Conservation (phyloP, 2,113 vertebrate genomes). For the Syngnathus scovelli region DNA sequence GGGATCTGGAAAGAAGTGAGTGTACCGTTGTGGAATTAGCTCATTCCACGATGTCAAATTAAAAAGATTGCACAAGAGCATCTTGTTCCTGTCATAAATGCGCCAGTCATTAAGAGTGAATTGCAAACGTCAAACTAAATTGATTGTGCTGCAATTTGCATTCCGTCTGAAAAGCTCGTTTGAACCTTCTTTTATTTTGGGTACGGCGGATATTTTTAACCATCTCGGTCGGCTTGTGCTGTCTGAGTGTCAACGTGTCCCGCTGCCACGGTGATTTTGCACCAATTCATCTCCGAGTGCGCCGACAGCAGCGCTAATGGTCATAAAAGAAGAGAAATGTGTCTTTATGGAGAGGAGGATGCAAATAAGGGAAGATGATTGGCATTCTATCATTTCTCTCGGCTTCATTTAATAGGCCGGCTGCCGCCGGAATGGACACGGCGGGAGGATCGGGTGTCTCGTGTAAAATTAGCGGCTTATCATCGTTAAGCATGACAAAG, state of each 20-base stretch:
- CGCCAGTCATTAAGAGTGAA: neutral
- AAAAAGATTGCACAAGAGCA: neutral
- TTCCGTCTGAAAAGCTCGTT: neutral
- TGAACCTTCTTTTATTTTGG: neutral
- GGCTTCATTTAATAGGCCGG: conserved; percentile 29
- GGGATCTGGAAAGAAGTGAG: neutral
- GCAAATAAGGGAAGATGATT: conserved; percentile 11
- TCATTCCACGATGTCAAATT: neutral
- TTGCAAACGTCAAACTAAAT: neutral
- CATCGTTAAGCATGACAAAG: neutral
- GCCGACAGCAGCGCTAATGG: conserved; percentile 2
- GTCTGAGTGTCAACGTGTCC: neutral
- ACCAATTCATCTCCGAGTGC: neutral
- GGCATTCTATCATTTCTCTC: conserved; percentile 12
- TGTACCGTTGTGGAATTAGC: too few relatives aligned
- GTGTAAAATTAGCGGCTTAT: neutral
- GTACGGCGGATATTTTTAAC: conserved; percentile 4
- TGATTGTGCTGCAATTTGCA: conserved; percentile 2
- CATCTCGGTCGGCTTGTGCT: neutral
- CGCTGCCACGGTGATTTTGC: neutral
- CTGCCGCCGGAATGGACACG: conserved; percentile 28
- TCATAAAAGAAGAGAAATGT: neutral
- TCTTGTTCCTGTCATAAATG: neutral
- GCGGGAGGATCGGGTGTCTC: neutral
- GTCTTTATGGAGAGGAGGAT: conserved; percentile 16